These are phyloP conservation scores for Leptinotarsa peninsularis DNA, from an alignment of 2,888 invertebrate genomes.

Conservation along the genomic window DNA sequence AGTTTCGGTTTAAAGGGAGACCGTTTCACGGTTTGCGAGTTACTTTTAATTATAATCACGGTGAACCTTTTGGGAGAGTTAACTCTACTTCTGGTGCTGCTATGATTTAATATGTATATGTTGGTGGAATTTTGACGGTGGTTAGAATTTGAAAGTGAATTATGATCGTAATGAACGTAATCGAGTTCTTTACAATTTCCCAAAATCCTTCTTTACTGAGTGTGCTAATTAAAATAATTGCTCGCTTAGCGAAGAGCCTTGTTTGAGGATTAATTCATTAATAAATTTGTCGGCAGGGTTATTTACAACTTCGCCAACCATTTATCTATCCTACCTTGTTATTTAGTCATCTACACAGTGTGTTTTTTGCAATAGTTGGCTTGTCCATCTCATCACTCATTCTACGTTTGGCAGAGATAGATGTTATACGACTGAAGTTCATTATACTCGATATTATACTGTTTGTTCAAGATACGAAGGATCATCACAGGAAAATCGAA, in stretches of 20 bases:
- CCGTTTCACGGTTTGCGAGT: slow-evolving; percentile 26
- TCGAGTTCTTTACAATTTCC: slow-evolving; percentile 9
- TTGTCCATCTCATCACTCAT: neutral
- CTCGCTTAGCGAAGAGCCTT: neutral
- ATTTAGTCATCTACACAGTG: neutral
- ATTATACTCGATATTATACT: no score
- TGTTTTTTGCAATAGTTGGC: neutral
- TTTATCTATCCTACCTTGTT: neutral
- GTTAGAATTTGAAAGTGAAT: slow-evolving; percentile 2
- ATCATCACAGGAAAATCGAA: no score
- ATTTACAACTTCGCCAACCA: neutral
- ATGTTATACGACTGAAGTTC: no score
- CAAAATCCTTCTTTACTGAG: neutral
- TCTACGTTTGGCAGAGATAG: no score
- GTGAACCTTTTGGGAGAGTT: slow-evolving; percentile 16
- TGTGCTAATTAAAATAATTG: slow-evolving; percentile 12
- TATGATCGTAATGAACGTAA: slow-evolving; percentile 11
- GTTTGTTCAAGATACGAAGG: no score
- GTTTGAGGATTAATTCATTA: neutral
- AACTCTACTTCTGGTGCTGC: slow-evolving; percentile 5
- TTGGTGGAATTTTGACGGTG: neutral
- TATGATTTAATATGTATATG: slow-evolving; percentile 7
- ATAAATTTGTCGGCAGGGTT: slow-evolving; percentile 1
- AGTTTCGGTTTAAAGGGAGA: slow-evolving; percentile 19
- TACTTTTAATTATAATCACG: slow-evolving; percentile 22